These are phyloP conservation scores for Hylia prasina DNA, from an alignment of 2,113 vertebrate genomes.

Conservation along the genomic window DNA sequence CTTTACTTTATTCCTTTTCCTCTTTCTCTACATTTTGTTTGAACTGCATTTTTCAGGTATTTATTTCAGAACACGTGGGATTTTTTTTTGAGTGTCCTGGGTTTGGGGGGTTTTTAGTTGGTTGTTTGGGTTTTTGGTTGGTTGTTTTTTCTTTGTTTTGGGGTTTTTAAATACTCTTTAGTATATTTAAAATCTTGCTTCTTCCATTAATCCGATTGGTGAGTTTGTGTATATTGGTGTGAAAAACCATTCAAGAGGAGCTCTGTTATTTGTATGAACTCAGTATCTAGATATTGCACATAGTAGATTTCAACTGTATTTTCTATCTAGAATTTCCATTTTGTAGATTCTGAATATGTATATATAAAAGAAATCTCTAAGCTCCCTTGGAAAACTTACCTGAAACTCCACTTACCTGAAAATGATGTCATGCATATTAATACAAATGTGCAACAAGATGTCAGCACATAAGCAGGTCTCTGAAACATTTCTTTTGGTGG, in stretches of 20 bases:
- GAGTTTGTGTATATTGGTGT: not conserved
- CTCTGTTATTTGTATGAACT: not conserved
- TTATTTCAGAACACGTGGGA: not conserved
- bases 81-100: not conserved
- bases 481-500: not conserved
- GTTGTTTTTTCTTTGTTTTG: not conserved
- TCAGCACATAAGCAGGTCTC: not conserved
- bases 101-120: not conserved
- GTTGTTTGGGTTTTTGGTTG: not conserved
- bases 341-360: not conserved
- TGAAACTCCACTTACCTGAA: not conserved
- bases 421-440: not conserved
- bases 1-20: not conserved
- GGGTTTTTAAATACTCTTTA: not conserved
- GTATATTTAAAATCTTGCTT: too few relatives aligned
- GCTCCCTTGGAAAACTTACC: not conserved
- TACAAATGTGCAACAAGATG: not conserved
- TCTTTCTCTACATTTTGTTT: not conserved
- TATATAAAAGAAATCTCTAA: not conserved
- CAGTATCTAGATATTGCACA: not conserved
- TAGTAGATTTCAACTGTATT: not conserved
- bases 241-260: not conserved
- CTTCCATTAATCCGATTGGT: not conserved
- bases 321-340: not conserved
- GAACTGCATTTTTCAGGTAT: not conserved